These are phyloP conservation scores for Alauda arvensis DNA, from an alignment of 2,797 vertebrate genomes.

Conservation along the genomic window DNA sequence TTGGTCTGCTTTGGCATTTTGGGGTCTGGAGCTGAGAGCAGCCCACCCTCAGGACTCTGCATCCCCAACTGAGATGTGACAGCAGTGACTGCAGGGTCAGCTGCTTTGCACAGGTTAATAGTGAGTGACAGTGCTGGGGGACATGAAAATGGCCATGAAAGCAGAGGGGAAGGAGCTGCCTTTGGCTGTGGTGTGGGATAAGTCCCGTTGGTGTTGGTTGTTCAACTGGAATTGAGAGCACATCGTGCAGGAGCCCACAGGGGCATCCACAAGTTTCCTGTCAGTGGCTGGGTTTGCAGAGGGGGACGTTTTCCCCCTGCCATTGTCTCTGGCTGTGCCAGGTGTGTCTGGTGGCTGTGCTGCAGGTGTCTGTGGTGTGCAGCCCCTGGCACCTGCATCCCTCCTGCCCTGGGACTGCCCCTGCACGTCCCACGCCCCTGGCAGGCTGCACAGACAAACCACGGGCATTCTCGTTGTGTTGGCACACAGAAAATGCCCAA, in stretches of 20 bases:
- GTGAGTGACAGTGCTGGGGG: neutral
- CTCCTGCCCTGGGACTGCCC: neutral
- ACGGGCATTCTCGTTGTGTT: accelerated
- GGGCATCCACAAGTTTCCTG: neutral
- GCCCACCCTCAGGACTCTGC: conserved; percentile 29
- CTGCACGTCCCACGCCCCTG: accelerated
- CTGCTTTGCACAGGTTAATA: conserved; percentile 31
- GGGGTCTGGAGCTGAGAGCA: conserved; percentile 24
- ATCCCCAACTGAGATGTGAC: neutral
- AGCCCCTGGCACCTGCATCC: accelerated
- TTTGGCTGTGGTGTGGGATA: neutral
- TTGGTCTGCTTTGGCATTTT: conserved; percentile 5
- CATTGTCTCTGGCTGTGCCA: neutral
- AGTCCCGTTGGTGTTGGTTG: neutral
- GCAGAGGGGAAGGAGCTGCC: neutral
- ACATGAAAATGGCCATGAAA: neutral
- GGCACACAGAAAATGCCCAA: neutral
- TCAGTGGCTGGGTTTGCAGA: neutral
- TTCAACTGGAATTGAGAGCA: neutral
- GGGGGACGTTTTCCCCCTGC: neutral
- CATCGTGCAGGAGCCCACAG: neutral
- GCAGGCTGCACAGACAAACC: neutral
- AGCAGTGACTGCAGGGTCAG: conserved; percentile 2
- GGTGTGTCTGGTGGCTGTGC: neutral
- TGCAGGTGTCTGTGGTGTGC: neutral